Conservation (phyloP, 2,113 vertebrate genomes). For the Camelus dromedarius region DNA sequence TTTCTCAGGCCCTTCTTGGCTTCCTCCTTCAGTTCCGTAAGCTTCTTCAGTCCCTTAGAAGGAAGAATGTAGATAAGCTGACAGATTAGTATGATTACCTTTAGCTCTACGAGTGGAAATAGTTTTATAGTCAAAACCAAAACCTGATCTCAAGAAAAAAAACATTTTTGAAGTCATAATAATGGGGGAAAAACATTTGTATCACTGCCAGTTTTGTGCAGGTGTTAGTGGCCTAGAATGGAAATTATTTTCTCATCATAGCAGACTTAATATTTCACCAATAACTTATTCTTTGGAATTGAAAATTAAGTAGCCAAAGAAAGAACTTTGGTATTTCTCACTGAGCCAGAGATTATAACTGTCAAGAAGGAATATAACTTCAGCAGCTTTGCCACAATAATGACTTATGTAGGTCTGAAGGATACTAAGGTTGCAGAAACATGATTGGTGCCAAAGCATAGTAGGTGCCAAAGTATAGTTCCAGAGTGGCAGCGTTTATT, state of each 20-base stretch:
- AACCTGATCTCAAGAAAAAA: conserved; percentile 51
- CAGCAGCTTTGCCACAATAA: fast-evolving
- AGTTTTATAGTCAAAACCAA: conserved; percentile 32
- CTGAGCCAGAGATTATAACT: neutral
- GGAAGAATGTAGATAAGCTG: neutral
- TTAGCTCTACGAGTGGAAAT: neutral
- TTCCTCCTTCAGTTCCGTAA: neutral
- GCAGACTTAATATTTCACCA: neutral
- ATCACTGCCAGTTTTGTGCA: neutral
- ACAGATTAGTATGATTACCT: neutral
- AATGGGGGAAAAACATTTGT: neutral
- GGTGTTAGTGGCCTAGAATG: neutral
- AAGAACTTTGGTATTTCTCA: fast-evolving
- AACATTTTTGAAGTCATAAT: neutral
- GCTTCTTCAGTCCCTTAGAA: neutral
- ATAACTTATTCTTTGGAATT: neutral
- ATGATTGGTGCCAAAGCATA: neutral
- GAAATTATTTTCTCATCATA: neutral
- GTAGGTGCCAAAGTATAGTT: neutral
- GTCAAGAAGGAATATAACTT: neutral
- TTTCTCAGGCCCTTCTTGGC: neutral
- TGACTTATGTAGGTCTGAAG: neutral
- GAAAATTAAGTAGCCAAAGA: neutral
- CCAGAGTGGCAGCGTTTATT: neutral
- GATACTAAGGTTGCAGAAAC: neutral